These are phyloP conservation scores for Corythaixoides concolor DNA, from an alignment of 2,113 vertebrate species.

Conservation along the genomic window DNA sequence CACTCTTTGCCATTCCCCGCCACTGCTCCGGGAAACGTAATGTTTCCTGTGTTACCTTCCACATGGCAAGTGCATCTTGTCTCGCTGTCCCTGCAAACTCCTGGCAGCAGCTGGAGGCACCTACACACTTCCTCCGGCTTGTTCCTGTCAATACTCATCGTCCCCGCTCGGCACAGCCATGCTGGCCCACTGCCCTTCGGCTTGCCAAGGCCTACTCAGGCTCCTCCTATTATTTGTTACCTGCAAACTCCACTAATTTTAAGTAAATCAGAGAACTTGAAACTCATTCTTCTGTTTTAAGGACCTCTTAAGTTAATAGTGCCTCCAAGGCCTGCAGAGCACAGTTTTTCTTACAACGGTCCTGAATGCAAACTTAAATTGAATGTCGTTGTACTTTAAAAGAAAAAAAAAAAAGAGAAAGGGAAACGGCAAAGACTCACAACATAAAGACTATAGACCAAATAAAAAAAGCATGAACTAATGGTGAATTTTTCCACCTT, in stretches of 20 bases:
- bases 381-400: background rate
- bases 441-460: background rate
- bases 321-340: background rate
- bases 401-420: background rate
- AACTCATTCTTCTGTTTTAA: background rate
- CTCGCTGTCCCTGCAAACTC: background rate
- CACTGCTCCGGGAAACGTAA: background rate
- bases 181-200: background rate
- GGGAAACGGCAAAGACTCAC: background rate
- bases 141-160: background rate
- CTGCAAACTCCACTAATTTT: background rate
- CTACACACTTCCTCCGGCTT: conserved; percentile 3
- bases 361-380: background rate
- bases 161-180: background rate
- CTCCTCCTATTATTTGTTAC: background rate
- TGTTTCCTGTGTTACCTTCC: conserved; percentile 10
- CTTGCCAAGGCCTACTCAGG: background rate
- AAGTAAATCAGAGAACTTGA: background rate
- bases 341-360: background rate
- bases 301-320: background rate
- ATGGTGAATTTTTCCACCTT: conserved; percentile 41
- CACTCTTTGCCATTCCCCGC: background rate
- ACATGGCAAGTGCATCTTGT: background rate
- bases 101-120: background rate
- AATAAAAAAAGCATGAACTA: conserved; percentile 18